Evolutionary conservation across 2,888 invertebrate species (phyloP), one percentile per base, ranked within the genome.

Genomic region (Conomelus anceps): DNA sequence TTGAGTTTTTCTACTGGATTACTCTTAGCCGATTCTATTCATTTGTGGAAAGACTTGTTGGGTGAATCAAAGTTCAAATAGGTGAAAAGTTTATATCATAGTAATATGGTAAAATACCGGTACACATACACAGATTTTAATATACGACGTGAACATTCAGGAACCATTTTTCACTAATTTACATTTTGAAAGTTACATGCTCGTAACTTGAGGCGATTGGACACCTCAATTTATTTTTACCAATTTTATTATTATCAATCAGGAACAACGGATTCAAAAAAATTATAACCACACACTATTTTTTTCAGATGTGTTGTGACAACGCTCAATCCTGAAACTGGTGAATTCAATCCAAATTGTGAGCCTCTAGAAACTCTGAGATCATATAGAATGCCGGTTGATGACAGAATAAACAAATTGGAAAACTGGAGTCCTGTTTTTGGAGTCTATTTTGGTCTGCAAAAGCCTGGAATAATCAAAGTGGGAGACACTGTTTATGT

Each of bases 341-440:
- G 95, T 1, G 93, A 94, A 20, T 95, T 95, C 88, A 93, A 95
- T 92, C 91, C 94, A 0, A 94, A 95, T 23, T 92, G 93, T 3
- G 96, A 97, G 92, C 96, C 97, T 0, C 92, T 97, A 86, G 94
- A 94, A 91, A 96, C 96, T 22, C 93, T 97, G 22, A 96, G 94
- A 93, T 94, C 93, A 96, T 96, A 93, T 92, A 92, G 91, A 22
- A 23, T 86, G 86, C 23, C 86, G n/a, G 86, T 86, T 23, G 93
- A 93, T 90, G 92, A 93, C 0, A 91, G 91, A 13, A 23, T 93
- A 13, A 91, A 92, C 6, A 91, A 92, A 0, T 90, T 92, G n/a
- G 92, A 92, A 29, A 93, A 93, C 0, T 92, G 93, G 63, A 93
- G 92, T 90, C 95, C 95, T 0, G 93, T 94, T 0, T 93, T 95